A percentile compares a stretch with the other conserved stretches of the same genome.
Conservation (phyloP, 2,113 vertebrate genomes). For the Prochilodus magdalenae region DNA sequence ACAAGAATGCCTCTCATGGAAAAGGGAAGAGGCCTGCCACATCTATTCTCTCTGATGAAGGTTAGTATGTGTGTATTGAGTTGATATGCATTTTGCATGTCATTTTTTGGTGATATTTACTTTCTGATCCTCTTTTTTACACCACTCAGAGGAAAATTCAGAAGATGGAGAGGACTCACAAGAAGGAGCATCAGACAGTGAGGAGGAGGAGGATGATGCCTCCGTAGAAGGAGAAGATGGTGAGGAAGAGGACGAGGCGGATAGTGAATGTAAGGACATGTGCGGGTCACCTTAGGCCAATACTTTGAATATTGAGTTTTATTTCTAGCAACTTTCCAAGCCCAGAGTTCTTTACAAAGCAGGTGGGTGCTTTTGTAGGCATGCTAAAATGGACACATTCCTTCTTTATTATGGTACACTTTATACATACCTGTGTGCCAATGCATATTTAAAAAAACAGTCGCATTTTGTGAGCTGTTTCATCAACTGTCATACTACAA, state of each 20-base stretch:
- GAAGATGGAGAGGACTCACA: slow-evolving; percentile 74
- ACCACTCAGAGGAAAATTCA: slow-evolving; percentile 75
- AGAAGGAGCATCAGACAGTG: slow-evolving; percentile 74
- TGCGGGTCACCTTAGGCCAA: neutral
- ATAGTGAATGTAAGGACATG: slow-evolving; percentile 76
- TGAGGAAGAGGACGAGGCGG: slow-evolving; percentile 76
- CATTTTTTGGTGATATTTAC: no score
- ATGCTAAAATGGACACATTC: no score
- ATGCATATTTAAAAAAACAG: no score
- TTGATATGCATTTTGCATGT: neutral
- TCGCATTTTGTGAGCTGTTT: no score
- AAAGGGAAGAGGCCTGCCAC: slow-evolving; percentile 73
- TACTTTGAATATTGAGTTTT: neutral
- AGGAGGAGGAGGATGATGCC: slow-evolving; percentile 67
- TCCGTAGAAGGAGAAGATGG: slow-evolving; percentile 66
- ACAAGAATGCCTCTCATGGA: slow-evolving; percentile 72
- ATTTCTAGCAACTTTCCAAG: no score
- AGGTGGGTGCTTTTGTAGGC: no score
- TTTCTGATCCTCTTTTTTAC: no score
- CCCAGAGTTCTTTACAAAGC: no score
- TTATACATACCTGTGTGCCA: no score
- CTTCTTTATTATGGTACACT: no score
- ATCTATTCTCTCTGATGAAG: slow-evolving; percentile 79
- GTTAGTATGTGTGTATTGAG: neutral
- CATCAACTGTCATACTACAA: neutral